Percentiles rank a stretch among this genome's conserved stretches.
Evolutionary conservation across 2,797 vertebrate species (phyloP).

Genomic region (Acanthiza pusilla): DNA sequence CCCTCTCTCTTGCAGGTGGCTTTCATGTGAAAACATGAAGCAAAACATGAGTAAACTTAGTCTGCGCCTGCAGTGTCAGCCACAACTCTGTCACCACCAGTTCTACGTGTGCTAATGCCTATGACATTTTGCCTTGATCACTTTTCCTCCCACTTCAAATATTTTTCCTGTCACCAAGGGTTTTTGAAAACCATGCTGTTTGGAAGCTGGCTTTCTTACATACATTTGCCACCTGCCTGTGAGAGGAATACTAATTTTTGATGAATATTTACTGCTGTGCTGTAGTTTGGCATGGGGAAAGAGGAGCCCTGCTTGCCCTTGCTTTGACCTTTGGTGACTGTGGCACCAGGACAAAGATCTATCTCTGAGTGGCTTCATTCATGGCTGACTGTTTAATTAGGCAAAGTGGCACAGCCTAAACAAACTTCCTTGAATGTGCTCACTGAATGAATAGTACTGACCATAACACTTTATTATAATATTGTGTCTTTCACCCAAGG

Average conservation of each 20-base stretch:
- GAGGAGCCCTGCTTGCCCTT: neutral
- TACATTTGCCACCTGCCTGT: neutral
- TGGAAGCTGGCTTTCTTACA: neutral
- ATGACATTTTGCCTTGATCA: neutral
- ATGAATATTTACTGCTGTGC: neutral
- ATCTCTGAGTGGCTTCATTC: slow-evolving; percentile 13
- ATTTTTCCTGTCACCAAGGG: neutral
- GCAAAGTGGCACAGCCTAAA: neutral
- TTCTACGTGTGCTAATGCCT: neutral
- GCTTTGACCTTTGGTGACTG: neutral
- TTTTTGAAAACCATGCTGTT: neutral
- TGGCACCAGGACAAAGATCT: slow-evolving; percentile 1
- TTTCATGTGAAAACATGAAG: neutral
- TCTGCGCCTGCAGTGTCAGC: neutral
- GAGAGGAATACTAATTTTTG: neutral
- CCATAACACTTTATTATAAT: neutral
- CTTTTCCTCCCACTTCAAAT: neutral
- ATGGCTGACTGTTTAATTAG: neutral
- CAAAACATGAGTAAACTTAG: neutral
- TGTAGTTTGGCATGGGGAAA: neutral
- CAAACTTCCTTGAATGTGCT: neutral
- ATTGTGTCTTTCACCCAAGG: neutral
- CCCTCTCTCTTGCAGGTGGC: neutral
- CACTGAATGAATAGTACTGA: slow-evolving; percentile 1
- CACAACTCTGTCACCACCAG: neutral